Evolutionary conservation across 1,140 invertebrate species (phyloP).

Genomic region (Drosophila burlai): DNA sequence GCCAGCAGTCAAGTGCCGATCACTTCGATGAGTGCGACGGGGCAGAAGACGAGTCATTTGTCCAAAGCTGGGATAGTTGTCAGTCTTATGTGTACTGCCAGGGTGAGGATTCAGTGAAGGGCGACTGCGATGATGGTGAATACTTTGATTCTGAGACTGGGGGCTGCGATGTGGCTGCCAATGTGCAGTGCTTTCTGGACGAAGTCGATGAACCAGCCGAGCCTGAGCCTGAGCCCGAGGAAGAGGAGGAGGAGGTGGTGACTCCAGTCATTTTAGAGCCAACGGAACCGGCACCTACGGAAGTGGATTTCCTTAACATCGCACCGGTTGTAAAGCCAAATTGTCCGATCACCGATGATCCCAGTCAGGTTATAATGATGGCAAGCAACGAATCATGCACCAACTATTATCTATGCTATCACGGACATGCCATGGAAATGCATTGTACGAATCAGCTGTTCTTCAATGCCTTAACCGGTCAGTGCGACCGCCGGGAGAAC

Average conservation of each 20-base stretch:
- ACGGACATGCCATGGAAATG: conserved; percentile 79
- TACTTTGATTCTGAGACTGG: conserved; percentile 69
- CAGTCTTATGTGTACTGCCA: conserved; percentile 74
- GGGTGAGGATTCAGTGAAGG: conserved; percentile 67
- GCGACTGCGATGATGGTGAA: conserved; percentile 66
- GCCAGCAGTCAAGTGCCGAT: conserved; percentile 25
- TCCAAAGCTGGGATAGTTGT: conserved; percentile 68
- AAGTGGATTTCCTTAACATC: conserved; percentile 54
- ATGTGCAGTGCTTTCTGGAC: conserved; percentile 74
- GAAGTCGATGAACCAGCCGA: conserved; percentile 58
- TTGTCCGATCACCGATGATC: conserved; percentile 73
- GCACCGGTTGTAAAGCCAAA: conserved; percentile 65
- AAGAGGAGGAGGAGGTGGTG: conserved; percentile 40
- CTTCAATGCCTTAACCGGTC: conserved; percentile 66
- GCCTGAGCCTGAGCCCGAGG: conserved; percentile 33
- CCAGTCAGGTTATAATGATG: conserved; percentile 72
- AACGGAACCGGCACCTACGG: conserved; percentile 21
- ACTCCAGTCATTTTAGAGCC: conserved; percentile 9
- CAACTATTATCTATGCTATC: conserved; percentile 76
- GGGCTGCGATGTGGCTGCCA: conserved; percentile 56
- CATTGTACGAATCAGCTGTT: conserved; percentile 73
- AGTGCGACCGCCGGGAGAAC: conserved; percentile 77
- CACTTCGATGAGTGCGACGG: conserved; percentile 66
- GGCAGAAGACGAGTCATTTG: conserved; percentile 50
- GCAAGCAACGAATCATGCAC: conserved; percentile 67